Base-by-base conservation (phyloP, 2,888 invertebrate genomes). In the Spialia ferax region DNA sequence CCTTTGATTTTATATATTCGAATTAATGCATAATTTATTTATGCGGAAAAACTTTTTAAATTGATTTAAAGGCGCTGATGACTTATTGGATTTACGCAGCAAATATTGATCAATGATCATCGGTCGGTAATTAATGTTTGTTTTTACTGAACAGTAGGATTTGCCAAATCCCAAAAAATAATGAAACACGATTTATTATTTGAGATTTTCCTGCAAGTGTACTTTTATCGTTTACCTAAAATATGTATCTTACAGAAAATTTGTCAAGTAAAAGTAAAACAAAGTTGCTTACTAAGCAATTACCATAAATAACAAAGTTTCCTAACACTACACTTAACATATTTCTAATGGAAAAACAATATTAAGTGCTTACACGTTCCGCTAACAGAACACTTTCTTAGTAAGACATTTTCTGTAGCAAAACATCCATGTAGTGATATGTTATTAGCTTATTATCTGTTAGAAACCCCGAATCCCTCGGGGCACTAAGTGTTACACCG, bases 21-120 rank as follows among this genome's bases (percentile, higher is more conserved):
- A 62, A 62, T 62, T 13, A 52, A 61, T 61, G 32, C 50, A 50
- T 50, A 61, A 50, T 48, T 50, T 20, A 52, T 35, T 50, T 22
- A 35, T 62, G 50, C 52, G 50, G 52, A 52, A 52, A 62, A 62
- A 48, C 35, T 62, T 62, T 35, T 50, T 22, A 52, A 62, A 52
- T 32, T 2, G 26, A 18, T 0, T 13, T 29, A 20, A 15, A 52
- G 35, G 52, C 50, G 52, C 20, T 50, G 22, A 32, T 50, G 22
- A 32, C 32, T 52, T 52, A 20, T 62, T 62, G 3, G 15, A 68
- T 70, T 70, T 69, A 68, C 26, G 55, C 50, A 66, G 50, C 65
- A 64, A 72, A 72, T 72, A 71, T 72, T 70, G 63, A 62, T 35
- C 18, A 65, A 65, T 68, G 50, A 64, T 61, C 63, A 61, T 38